These are phyloP conservation scores for Octodon degus DNA, from an alignment of 2,113 vertebrate species.

Conservation along the genomic window DNA sequence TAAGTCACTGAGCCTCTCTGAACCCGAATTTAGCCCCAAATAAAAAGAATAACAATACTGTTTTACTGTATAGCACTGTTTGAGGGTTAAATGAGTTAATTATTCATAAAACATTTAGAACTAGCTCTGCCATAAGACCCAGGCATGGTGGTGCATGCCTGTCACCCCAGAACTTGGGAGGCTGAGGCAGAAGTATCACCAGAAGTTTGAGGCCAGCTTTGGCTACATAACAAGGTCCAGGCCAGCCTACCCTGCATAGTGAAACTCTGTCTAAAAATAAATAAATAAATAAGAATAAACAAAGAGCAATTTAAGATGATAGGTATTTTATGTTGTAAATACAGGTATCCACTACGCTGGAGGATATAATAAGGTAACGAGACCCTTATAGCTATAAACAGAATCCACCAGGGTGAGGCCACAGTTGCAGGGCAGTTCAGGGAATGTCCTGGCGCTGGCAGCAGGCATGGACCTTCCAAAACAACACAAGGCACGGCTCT, in stretches of 20 bases:
- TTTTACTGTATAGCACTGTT: neutral
- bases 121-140: neutral
- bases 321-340: conserved; percentile 11
- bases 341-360: neutral
- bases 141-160: neutral
- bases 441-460: neutral
- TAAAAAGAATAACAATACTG: neutral
- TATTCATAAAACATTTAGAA: neutral
- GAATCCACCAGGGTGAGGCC: neutral
- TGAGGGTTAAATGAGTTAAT: neutral
- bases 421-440: neutral
- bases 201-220: neutral
- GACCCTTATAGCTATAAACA: neutral
- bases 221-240: neutral
- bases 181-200: neutral
- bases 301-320: neutral
- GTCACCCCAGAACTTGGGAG: neutral
- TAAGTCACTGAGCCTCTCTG: neutral
- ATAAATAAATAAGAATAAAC: neutral
- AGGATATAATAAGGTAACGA: neutral
- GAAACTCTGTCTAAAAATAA: neutral
- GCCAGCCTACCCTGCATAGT: neutral
- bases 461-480: neutral
- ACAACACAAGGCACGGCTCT: neutral
- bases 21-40: neutral